These are phyloP conservation scores for Anas acuta DNA, from an alignment of 2,797 vertebrate species.

Conservation along the genomic window DNA sequence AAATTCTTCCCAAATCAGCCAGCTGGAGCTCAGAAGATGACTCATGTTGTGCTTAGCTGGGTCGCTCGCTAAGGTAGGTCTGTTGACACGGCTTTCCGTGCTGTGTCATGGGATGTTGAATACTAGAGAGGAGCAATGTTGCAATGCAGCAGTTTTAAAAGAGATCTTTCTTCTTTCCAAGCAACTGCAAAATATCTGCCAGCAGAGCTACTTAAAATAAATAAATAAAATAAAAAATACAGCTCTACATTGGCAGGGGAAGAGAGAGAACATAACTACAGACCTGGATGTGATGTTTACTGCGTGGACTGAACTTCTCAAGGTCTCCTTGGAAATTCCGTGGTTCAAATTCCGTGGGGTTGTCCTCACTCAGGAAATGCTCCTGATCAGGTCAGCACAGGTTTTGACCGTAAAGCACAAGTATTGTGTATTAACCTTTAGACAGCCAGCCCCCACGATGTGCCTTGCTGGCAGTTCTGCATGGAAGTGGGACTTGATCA, in stretches of 20 bases:
- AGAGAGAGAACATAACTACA: not conserved
- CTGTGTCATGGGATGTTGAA: not conserved
- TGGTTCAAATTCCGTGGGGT: not conserved
- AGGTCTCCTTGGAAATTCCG: not conserved
- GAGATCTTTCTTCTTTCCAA: not conserved
- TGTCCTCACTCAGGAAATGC: not conserved
- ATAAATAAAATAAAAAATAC: not conserved
- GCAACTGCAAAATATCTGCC: not conserved
- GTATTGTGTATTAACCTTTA: not conserved
- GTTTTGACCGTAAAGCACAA: not conserved
- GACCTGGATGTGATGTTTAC: not conserved
- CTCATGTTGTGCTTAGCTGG: not conserved
- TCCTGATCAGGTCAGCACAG: not conserved
- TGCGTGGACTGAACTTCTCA: not conserved
- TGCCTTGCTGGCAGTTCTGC: not conserved
- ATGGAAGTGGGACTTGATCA: not conserved
- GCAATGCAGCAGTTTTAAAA: not conserved
- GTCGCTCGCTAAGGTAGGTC: not conserved
- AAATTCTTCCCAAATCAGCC: conserved; percentile 21
- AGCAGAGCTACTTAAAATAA: not conserved
- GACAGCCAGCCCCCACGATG: not conserved
- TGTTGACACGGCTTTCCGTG: not conserved
- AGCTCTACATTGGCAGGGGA: not conserved
- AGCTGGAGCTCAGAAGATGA: conserved; percentile 30
- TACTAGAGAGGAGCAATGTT: not conserved